phyloP scores from a whole-genome alignment of 2,797 vertebrate genomes.

The Odontamblyopus rebecca region DNA sequence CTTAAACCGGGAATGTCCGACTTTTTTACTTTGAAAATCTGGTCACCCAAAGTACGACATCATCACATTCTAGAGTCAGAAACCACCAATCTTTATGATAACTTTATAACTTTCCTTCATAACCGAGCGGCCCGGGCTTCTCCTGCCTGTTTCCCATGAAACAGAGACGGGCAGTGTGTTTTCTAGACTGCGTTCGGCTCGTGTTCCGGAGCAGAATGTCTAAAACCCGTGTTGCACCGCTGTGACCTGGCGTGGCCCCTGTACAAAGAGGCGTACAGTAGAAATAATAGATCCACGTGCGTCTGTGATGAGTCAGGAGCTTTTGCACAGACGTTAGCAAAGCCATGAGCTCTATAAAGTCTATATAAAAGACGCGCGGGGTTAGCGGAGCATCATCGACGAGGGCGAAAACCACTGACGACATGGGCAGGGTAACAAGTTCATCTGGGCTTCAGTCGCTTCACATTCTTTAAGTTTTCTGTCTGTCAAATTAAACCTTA shows the following conservation, averaged over 20 bases:
- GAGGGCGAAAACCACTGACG: slow-evolving; percentile 27
- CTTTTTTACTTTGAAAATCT: too few species aligned
- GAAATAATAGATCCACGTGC: slow-evolving; percentile 50
- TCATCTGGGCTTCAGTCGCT: too few species aligned
- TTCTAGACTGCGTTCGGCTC: neutral
- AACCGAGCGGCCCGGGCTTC: neutral
- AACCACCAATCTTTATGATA: neutral
- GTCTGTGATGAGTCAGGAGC: slow-evolving; percentile 63
- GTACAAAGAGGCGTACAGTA: slow-evolving; percentile 41
- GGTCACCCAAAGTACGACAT: too few species aligned
- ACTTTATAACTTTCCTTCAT: neutral
- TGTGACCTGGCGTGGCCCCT: slow-evolving; percentile 29
- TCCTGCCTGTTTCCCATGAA: too few species aligned
- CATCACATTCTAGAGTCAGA: too few species aligned
- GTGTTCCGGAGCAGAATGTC: neutral
- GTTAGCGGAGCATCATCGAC: slow-evolving; percentile 16
- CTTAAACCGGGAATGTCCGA: too few species aligned
- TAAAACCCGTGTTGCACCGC: neutral
- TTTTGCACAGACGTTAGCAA: slow-evolving; percentile 61
- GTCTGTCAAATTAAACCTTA: neutral
- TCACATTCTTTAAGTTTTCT: too few species aligned
- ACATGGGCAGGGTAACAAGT: slow-evolving; percentile 66
- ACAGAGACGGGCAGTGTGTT: too few species aligned
- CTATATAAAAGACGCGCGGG: slow-evolving; percentile 54
- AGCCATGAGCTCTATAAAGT: slow-evolving; percentile 55